phyloP scores from a whole-genome alignment of 1,140 invertebrate species.

The Homarus americanus region DNA sequence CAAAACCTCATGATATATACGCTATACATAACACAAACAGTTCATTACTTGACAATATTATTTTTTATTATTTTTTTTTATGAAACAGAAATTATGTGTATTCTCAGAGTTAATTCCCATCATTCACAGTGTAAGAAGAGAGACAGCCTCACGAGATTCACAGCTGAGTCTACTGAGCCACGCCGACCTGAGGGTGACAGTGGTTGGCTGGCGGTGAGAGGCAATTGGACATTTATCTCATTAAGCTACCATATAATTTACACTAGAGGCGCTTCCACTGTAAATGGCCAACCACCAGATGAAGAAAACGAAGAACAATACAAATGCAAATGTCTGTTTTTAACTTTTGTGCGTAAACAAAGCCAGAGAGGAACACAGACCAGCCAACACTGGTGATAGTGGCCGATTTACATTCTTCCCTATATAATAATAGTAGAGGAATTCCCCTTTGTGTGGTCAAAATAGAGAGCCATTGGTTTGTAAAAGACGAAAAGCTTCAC shows the following conservation, averaged over 20 bases:
- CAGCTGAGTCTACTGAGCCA: too few relatives aligned
- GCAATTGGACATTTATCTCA: constrained; percentile 29
- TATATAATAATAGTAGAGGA: constrained; percentile 28
- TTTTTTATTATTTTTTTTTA: too few relatives aligned
- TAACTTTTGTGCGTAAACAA: constrained; percentile 47
- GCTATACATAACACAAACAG: too few relatives aligned
- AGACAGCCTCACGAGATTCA: too few relatives aligned
- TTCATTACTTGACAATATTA: too few relatives aligned
- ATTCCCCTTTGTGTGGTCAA: constrained; percentile 42
- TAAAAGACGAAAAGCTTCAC: constrained; percentile 36
- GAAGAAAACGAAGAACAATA: constrained; percentile 45
- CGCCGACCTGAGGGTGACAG: too few relatives aligned
- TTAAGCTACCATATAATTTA: constrained; percentile 53
- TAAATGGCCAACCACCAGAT: constrained; percentile 31
- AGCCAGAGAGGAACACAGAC: background rate
- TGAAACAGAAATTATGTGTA: too few relatives aligned
- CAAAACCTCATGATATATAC: too few relatives aligned
- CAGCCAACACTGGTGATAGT: background rate
- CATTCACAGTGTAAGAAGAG: too few relatives aligned
- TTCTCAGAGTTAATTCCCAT: too few relatives aligned
- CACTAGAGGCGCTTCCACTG: background rate
- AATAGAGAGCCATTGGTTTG: constrained; percentile 30
- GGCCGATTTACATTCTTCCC: constrained; percentile 26
- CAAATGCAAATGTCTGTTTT: constrained; percentile 54
- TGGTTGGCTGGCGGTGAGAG: too few relatives aligned